Evolutionary conservation across 2,797 vertebrate species (phyloP).

Genomic region (Myiotriccus ornatus): DNA sequence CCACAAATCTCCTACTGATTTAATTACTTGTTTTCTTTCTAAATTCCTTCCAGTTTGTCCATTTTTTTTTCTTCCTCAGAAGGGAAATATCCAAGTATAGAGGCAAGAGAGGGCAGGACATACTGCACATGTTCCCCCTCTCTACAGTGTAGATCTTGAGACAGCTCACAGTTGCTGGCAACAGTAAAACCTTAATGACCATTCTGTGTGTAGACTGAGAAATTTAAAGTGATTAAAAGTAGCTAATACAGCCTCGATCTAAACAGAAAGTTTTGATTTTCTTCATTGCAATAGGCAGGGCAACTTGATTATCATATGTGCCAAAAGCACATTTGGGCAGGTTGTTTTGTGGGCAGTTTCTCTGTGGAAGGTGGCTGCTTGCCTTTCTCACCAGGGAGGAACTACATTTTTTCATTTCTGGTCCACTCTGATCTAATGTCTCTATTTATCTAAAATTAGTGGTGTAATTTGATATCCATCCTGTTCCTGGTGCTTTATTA

Average conservation of each 20-base stretch:
- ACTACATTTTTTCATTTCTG: neutral
- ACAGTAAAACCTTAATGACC: neutral
- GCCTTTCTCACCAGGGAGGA: neutral
- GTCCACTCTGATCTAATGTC: neutral
- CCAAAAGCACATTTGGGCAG: neutral
- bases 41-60: neutral
- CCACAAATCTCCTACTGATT: neutral
- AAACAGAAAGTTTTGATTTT: neutral
- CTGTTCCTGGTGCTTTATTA: neutral
- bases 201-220: neutral
- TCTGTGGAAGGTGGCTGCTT: neutral
- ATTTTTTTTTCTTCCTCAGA: neutral
- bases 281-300: neutral
- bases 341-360: neutral
- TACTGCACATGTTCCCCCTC: neutral
- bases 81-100: neutral
- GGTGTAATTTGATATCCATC: neutral
- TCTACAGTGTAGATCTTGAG: neutral
- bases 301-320: neutral
- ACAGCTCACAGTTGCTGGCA: neutral
- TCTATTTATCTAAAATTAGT: neutral
- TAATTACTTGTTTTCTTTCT: neutral
- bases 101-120: neutral
- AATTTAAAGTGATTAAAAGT: neutral
- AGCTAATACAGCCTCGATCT: neutral